Base-by-base conservation (phyloP, 2,113 vertebrate genomes). In the Oostethus manadensis region DNA sequence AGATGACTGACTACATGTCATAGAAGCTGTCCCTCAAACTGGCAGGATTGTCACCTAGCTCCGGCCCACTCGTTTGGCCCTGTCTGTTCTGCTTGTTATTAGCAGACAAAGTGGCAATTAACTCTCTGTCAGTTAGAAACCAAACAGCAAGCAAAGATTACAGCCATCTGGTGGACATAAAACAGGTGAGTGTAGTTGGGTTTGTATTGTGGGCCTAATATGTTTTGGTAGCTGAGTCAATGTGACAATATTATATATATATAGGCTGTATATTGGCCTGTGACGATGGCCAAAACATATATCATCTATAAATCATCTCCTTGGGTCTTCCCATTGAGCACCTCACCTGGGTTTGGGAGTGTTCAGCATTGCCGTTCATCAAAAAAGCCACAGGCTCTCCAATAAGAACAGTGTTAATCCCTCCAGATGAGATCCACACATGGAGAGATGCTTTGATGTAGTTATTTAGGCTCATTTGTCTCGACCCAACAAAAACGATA, bases 121-220 rank as follows among this genome's bases (percentile, higher is more conserved):
- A 55, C 35, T 55, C 18, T 40, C 35, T 42, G 53, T 55, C 53
- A 40, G 53, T 7, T 55, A 13, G 53, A 55, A 55, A 55, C 33
- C 33, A 55, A 55, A 55, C 53, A 55, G 17, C 29, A 53, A 38
- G 17, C 29, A 54, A 54, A 54, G 35, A 20, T 20, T 18, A 21
- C 35, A 55, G 38, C 33, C 53, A 55, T 55, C 33, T 58, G 56
- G 42, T 26, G 16, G 45, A 23, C 21, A 58, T 45, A 45, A 44
- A 17, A 58, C 23, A 43, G 42, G 21, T 58, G 23, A 58, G 43
- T 58, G 16, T 11, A 40, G 33, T 40, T 26, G 56, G 17, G 56
- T 58, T 15, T 29, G 20, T 40, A 29, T 23, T 29, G 45, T 57
- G 45, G 45, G 10, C 45, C 7, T 46, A 46, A 2, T 2, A 17